Evolutionary conservation across 2,797 vertebrate genomes (phyloP), one percentile per base, ranked within the genome.

Genomic region (Acipenser oxyrinchus): DNA sequence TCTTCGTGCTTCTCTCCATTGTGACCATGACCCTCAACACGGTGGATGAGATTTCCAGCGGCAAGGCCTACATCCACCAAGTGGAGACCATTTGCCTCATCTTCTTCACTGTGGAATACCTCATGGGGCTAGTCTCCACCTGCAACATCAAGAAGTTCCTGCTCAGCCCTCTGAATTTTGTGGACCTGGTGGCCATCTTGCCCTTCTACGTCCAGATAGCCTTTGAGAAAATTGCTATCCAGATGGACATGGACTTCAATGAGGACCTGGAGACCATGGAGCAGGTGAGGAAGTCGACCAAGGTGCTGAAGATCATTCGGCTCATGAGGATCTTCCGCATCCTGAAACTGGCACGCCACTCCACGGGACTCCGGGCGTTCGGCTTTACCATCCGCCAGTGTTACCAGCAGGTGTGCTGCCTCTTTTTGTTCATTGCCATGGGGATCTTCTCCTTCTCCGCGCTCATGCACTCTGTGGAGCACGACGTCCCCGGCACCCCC

Each of bases 361-460:
- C 90, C 66, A 92, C 87, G 0, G 89, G 90, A 10, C 83, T 92
- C 13, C 75, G 88, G 57, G 90, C 90, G 11, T 92, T 92, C 1
- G 86, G 88, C 64, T 91, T 92, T 76, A 92, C 90, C 8, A 77
- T 91, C 8, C 82, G 88, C 9, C 89, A 90, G 72, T 92, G 89
- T 75, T 92, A 87, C 71, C 88, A 91, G 78, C 89, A 91, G 75
- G 90, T 91, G 60, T 88, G 90, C 77, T 92, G 90, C 71, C 86
- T 92, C 65, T 73, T 91, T 5, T 84, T 92, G 69, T 92, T 92
- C 79, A 91, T 91, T 2, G 83, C 86, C 66, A 89, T 91, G 87
- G 90, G 90, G 0, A 82, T 91, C 71, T 89, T 92, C 73, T 87
- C 87, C 55, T 91, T 91, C 79, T 92, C 90, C 0, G 90, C 90